Evolutionary conservation across 2,888 invertebrate genomes (phyloP).

Genomic region (Caradrina kadenii): DNA sequence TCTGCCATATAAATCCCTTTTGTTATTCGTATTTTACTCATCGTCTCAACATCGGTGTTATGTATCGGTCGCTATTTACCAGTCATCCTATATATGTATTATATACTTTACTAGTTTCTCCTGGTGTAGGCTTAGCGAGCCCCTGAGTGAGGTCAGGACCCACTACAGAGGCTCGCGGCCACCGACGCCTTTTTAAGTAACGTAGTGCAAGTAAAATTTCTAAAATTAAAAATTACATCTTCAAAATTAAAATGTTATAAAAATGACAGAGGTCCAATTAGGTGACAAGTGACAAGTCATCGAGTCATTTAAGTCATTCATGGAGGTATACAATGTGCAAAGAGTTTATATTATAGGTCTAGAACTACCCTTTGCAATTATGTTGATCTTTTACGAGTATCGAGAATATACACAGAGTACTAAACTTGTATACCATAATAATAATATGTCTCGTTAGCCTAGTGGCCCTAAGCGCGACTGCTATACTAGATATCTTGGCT

Average conservation of each 20-base stretch:
- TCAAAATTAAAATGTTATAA: slow-evolving; percentile 34
- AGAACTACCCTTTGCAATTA: background rate
- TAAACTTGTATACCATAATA: no score
- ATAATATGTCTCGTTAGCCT: no score
- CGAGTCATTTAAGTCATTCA: background rate
- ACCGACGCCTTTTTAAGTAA: slow-evolving; percentile 32
- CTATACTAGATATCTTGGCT: no score
- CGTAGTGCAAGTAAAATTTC: slow-evolving; percentile 43
- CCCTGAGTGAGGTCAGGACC: background rate
- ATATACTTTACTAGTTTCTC: background rate
- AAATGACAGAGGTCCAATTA: slow-evolving; percentile 36
- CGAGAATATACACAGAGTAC: no score
- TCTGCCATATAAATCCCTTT: no score
- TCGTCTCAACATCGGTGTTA: no score
- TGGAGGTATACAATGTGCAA: slow-evolving; percentile 7
- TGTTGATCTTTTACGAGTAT: no score
- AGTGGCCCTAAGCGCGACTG: no score
- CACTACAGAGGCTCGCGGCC: background rate
- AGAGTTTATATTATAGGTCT: slow-evolving; percentile 12
- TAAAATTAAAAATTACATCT: slow-evolving; percentile 30
- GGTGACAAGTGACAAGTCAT: background rate
- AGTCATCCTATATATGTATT: background rate
- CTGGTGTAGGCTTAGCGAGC: background rate
- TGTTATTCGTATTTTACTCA: no score
- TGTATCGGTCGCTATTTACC: no score